Conservation (phyloP, 2,797 vertebrate species). For the Chelmon rostratus region DNA sequence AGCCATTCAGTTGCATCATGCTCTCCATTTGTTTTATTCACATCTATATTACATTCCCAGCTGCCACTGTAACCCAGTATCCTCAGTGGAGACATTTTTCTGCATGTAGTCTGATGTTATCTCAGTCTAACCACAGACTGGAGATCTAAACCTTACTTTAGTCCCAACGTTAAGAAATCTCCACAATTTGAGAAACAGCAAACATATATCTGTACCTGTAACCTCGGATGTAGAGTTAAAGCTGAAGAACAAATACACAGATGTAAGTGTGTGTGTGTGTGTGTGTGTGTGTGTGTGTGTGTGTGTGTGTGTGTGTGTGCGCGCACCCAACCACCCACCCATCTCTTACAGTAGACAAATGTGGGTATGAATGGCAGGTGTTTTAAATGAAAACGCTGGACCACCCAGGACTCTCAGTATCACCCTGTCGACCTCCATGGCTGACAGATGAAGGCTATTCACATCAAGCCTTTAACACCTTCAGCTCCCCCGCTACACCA, state of each 20-base stretch:
- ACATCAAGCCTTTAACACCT: slow-evolving; percentile 80
- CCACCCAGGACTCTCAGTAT: slow-evolving; percentile 77
- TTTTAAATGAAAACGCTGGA: slow-evolving; percentile 76
- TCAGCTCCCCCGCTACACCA: slow-evolving; percentile 56
- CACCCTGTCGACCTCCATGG: slow-evolving; percentile 64
- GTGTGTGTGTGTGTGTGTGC: too few relatives aligned
- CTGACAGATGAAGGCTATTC: slow-evolving; percentile 83
- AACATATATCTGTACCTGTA: slow-evolving; percentile 19
- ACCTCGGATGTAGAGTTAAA: slow-evolving; percentile 7
- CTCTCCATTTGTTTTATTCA: neutral
- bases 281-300: neutral
- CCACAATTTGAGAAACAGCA: neutral
- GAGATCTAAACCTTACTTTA: neutral
- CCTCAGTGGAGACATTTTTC: slow-evolving; percentile 1
- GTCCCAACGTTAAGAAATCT: neutral
- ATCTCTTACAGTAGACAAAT: slow-evolving; percentile 76
- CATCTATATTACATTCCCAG: neutral
- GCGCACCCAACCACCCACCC: slow-evolving; percentile 47
- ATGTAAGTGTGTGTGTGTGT: neutral
- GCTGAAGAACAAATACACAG: neutral
- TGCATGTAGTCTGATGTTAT: neutral
- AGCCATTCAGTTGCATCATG: neutral
- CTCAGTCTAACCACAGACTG: neutral
- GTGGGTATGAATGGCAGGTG: slow-evolving; percentile 68
- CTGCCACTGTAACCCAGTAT: neutral